These are phyloP conservation scores for Enteromius trimaculatus DNA, from an alignment of 2,797 vertebrate species.

Conservation along the genomic window DNA sequence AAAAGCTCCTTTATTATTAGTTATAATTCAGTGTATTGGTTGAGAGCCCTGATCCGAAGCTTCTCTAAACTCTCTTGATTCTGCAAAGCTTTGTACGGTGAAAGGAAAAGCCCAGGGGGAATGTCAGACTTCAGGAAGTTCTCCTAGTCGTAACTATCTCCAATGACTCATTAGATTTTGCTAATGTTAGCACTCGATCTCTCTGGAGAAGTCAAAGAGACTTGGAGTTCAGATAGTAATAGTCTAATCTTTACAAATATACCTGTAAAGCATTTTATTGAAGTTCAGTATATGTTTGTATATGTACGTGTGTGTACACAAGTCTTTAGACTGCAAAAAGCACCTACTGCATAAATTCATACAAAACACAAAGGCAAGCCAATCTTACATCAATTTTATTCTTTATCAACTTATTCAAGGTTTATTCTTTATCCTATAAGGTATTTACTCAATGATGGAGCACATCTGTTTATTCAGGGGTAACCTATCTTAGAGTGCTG, in stretches of 20 bases:
- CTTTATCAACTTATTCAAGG: constrained; percentile 10
- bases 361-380: background rate
- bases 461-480: constrained; percentile 33
- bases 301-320: background rate
- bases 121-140: constrained; percentile 16
- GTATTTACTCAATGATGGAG: constrained; percentile 36
- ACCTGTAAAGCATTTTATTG: background rate
- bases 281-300: background rate
- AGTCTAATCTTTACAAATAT: background rate
- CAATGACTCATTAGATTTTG: constrained; percentile 2
- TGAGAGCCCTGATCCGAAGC: background rate
- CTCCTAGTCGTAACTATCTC: background rate
- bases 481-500: constrained; percentile 26
- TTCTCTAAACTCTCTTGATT: background rate
- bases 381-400: background rate
- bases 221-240: background rate
- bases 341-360: background rate
- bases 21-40: background rate
- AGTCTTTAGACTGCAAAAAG: background rate
- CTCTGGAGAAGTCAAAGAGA: background rate
- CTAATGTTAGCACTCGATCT: background rate
- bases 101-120: constrained; percentile 6
- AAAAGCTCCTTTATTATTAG: background rate
- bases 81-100: background rate
- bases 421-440: constrained; percentile 24